Conservation (phyloP, 2,113 vertebrate genomes). For the Eulemur macaco region DNA sequence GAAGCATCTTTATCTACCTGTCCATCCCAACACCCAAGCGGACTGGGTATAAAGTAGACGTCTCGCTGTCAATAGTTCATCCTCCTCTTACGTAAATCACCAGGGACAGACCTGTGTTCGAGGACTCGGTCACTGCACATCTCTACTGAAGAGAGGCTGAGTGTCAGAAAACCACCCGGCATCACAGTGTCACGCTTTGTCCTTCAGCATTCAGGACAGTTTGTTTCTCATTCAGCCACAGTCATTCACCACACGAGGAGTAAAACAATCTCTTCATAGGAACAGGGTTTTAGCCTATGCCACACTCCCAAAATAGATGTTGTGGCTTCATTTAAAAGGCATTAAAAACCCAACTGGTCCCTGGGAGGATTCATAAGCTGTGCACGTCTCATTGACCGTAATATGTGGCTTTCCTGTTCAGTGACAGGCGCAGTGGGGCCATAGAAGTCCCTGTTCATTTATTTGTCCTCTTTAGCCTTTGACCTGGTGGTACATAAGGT, state of each 20-base stretch:
- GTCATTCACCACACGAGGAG: not conserved
- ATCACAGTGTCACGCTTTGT: not conserved
- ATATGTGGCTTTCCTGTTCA: conserved; percentile 57
- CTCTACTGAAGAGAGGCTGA: not conserved
- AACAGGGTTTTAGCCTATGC: not conserved
- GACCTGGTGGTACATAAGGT: not conserved
- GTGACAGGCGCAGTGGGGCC: conserved; percentile 68
- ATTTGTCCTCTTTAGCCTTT: conserved; percentile 43
- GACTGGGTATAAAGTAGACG: not conserved
- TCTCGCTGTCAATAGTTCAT: not conserved
- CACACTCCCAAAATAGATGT: conserved; percentile 27
- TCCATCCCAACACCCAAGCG: not conserved
- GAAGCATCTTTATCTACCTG: not conserved
- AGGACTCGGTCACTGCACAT: not conserved
- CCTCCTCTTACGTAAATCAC: not conserved
- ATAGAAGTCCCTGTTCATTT: conserved; percentile 55
- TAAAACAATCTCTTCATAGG: not conserved
- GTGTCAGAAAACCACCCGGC: not conserved
- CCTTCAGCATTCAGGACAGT: not conserved
- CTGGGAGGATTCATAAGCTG: conserved; percentile 61
- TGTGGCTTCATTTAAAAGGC: conserved; percentile 67
- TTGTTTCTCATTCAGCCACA: not conserved
- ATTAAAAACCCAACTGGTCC: conserved; percentile 65
- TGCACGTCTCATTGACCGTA: conserved; percentile 26
- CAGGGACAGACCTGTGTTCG: not conserved